Percentiles rank a stretch among this genome's conserved stretches.
phyloP scores from a whole-genome alignment of 2,113 vertebrate species.

The Limnothrissa miodon region DNA sequence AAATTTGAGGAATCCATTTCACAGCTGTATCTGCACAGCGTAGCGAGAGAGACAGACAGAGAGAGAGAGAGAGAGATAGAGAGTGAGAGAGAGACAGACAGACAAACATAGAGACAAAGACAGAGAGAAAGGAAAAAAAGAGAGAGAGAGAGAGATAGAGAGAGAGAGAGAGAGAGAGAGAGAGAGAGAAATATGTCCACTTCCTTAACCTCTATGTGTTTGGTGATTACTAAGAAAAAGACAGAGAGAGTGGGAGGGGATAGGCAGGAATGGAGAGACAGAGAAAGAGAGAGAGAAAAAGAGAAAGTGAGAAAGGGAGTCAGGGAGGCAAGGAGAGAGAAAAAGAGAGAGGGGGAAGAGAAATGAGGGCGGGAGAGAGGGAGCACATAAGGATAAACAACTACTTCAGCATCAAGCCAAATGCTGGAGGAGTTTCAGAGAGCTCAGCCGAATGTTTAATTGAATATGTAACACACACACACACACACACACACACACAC shows the following conservation, averaged over 20 bases:
- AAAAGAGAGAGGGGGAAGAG: background rate
- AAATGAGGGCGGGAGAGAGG: background rate
- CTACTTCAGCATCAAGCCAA: background rate
- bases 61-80: too few relatives aligned
- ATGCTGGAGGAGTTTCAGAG: background rate
- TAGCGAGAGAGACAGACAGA: background rate
- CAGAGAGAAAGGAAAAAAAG: background rate
- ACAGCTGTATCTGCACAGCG: background rate
- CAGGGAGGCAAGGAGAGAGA: background rate
- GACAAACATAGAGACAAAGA: background rate
- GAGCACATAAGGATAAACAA: constrained; percentile 9
- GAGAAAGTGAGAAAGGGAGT: background rate
- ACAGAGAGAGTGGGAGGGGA: background rate
- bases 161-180: background rate
- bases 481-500: background rate
- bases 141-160: background rate
- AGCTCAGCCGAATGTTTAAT: background rate
- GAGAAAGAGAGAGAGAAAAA: background rate
- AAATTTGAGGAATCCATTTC: constrained; percentile 18
- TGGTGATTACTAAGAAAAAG: background rate
- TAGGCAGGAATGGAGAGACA: background rate
- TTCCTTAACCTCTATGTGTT: too few relatives aligned
- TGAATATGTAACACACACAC: constrained; percentile 6
- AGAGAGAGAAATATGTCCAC: background rate
- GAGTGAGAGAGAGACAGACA: background rate